Conservation (phyloP, 2,888 invertebrate species). For the Orthonevra nobilis region DNA sequence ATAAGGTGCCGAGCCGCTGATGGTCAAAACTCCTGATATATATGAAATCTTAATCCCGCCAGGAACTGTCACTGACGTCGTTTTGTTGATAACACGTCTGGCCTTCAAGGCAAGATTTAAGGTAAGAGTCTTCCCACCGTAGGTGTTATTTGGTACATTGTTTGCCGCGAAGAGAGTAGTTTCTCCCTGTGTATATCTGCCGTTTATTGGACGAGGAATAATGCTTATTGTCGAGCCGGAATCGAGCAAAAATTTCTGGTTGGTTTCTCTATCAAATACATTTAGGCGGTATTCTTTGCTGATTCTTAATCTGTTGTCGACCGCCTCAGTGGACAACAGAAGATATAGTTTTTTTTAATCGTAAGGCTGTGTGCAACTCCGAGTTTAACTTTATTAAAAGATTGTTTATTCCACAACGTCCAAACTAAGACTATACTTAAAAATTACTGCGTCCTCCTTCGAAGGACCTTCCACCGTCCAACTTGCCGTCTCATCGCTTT, state of each 20-base stretch:
- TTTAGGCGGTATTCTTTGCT: neutral
- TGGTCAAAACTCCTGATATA: neutral
- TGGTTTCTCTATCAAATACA: neutral
- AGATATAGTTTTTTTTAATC: neutral
- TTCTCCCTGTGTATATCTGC: neutral
- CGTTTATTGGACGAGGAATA: neutral
- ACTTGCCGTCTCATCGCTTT: too few relatives aligned
- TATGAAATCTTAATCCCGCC: neutral
- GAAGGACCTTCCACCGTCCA: too few relatives aligned
- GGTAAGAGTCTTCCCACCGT: neutral
- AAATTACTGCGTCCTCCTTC: too few relatives aligned
- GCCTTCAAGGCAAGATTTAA: neutral
- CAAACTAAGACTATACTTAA: too few relatives aligned
- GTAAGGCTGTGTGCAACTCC: too few relatives aligned
- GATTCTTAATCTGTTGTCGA: neutral
- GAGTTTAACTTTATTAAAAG: too few relatives aligned
- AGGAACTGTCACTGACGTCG: neutral
- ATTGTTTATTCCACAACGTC: too few relatives aligned
- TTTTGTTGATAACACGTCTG: neutral
- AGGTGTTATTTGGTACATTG: neutral
- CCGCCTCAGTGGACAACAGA: neutral
- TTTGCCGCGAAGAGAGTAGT: constrained; percentile 3
- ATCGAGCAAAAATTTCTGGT: constrained; percentile 2
- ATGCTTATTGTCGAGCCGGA: constrained; percentile 4
- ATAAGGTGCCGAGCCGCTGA: neutral